These are phyloP conservation scores for Arrhopalites spinosus DNA, from an alignment of 2,888 invertebrate species.

Conservation along the genomic window DNA sequence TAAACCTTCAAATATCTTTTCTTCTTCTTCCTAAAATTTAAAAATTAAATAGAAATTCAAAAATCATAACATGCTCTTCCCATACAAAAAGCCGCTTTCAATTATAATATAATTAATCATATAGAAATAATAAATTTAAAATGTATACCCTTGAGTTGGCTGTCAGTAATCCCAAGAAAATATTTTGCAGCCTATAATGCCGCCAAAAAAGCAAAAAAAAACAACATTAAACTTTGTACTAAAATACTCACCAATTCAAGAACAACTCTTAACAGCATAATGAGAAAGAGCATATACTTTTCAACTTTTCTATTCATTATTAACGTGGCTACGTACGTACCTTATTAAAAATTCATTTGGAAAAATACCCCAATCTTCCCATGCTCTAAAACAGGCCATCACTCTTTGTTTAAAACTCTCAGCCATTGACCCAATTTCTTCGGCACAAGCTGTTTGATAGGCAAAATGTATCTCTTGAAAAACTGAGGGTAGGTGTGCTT, in stretches of 20 bases:
- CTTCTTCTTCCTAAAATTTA: slow-evolving; percentile 45
- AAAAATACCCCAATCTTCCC: slow-evolving; percentile 98
- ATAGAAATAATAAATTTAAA: background rate
- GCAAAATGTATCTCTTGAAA: slow-evolving; percentile 76
- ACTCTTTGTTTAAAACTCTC: slow-evolving; percentile 93
- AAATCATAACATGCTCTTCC: background rate
- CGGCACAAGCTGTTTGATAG: slow-evolving; percentile 60
- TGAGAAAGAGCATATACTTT: too few relatives aligned
- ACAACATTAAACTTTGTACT: too few relatives aligned
- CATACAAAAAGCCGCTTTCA: background rate
- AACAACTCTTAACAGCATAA: too few relatives aligned
- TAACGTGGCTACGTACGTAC: too few relatives aligned
- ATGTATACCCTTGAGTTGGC: slow-evolving; percentile 50
- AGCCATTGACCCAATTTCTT: slow-evolving; percentile 71
- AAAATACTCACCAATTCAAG: too few relatives aligned
- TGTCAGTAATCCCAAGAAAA: slow-evolving; percentile 77
- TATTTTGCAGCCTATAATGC: slow-evolving; percentile 82
- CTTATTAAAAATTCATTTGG: slow-evolving; percentile 89
- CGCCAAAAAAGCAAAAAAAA: too few relatives aligned
- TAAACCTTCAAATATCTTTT: slow-evolving; percentile 48
- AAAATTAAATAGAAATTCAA: background rate
- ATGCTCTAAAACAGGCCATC: slow-evolving; percentile 86
- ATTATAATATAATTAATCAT: slow-evolving; percentile 8
- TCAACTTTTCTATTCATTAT: too few relatives aligned
- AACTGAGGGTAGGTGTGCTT: slow-evolving; percentile 76